Base-by-base conservation (phyloP, 2,797 vertebrate genomes). In the Sebastes nivosus region DNA sequence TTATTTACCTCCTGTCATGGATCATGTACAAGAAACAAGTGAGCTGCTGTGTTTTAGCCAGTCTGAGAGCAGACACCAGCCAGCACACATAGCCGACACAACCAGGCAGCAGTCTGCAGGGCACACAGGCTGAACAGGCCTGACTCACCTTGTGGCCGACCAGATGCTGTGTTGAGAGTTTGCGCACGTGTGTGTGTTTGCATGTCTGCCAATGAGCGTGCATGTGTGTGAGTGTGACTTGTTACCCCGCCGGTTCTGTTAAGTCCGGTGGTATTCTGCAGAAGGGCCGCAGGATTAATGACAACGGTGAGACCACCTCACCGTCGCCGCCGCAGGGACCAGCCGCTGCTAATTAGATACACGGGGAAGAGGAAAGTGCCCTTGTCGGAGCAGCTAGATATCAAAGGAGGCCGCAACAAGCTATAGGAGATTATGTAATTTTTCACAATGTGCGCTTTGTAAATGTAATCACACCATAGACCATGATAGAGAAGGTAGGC, bases 291-390 rank as follows among this genome's bases (percentile, higher is more conserved):
- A 71, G 88, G 82, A 92, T 91, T 92, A 89, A 92, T 89, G 87
- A 81, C 76, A 68, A 71, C 8, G 71, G 67, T n/a, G 84, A 69
- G 85, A 83, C 84, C 68, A 77, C 84, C 85, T 82, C 75, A 10
- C 66, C 55, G 79, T 50, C 27, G 3, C 71, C 14, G 59, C 86
- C 52, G 22, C 72, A 1, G 89, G 89, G 88, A 88, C 70, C 83
- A 59, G 83, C 72, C 69, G 14, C 80, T 29, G 74, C 79, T 94
- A 93, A 94, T 94, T 93, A 89, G 80, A 84, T 79, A 84, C 82
- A 85, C 13, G 13, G 83, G 60, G 63, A 65, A 34, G 61, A 80
- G 80, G 80, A 87, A 79, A 83, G 82, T 87, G 83, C 79, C 91
- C 86, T 87, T 88, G 87, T 88, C 89, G 77, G 81, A 81, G 78